phyloP scores from a whole-genome alignment of 2,888 invertebrate species.

The Drosophila monieri region DNA sequence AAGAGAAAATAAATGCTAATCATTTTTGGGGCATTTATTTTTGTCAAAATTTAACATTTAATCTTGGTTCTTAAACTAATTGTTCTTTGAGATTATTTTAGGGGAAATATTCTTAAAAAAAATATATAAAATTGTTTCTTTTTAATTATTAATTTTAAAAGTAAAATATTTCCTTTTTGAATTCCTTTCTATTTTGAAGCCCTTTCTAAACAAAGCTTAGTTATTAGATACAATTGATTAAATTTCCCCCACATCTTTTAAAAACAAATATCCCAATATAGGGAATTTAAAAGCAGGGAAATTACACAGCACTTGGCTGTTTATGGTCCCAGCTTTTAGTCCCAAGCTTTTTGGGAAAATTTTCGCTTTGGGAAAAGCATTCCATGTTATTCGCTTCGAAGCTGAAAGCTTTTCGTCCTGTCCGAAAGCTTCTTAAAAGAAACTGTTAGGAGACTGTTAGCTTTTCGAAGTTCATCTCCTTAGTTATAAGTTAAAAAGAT shows the following conservation, averaged over 20 bases:
- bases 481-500: not conserved
- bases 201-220: too few species aligned
- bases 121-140: not conserved
- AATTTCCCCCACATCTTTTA: not conserved
- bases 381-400: constrained; percentile 18
- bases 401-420: constrained; percentile 20
- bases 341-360: constrained; percentile 20
- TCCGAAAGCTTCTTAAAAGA: constrained; percentile 1
- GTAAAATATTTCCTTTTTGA: not conserved
- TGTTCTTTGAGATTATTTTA: too few species aligned
- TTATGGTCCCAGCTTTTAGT: constrained; percentile 7
- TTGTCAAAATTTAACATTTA: too few species aligned
- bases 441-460: not conserved
- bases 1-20: too few species aligned
- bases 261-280: not conserved
- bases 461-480: not conserved
- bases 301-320: not conserved
- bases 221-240: not conserved
- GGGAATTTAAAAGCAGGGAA: constrained; percentile 1
- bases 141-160: not conserved
- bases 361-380: not conserved
- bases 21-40: too few species aligned
- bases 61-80: too few species aligned
- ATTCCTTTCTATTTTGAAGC: too few species aligned
- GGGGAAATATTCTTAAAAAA: too few species aligned